Evolutionary conservation across 1,140 invertebrate genomes (phyloP).

Genomic region (Periplaneta americana): DNA sequence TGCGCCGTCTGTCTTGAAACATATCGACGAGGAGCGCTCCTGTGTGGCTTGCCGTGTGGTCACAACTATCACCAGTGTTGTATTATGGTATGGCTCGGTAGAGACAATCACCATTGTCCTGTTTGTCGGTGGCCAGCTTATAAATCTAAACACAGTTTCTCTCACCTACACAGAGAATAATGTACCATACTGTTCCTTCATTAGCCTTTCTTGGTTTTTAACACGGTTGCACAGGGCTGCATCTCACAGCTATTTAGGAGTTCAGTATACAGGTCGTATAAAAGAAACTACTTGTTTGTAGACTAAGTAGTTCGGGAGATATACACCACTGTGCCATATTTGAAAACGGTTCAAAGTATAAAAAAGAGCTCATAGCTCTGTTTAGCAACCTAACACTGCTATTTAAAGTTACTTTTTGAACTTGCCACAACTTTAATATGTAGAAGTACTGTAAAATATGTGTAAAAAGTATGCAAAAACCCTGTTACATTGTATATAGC

Average conservation of each 20-base stretch:
- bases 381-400: neutral
- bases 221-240: neutral
- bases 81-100: conserved; percentile 43
- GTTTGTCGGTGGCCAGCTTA: conserved; percentile 50
- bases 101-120: conserved; percentile 49
- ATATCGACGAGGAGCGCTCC: conserved; percentile 32
- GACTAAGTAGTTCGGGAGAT: neutral
- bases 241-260: too few species aligned
- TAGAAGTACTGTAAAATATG: too few species aligned
- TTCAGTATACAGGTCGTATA: neutral
- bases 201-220: neutral
- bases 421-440: neutral
- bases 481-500: neutral
- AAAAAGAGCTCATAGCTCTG: neutral
- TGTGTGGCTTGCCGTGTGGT: conserved; percentile 49
- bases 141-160: conserved; percentile 22
- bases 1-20: conserved; percentile 51
- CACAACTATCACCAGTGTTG: conserved; percentile 48
- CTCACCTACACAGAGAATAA: conserved; percentile 2
- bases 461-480: neutral
- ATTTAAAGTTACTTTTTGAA: neutral
- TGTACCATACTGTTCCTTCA: neutral
- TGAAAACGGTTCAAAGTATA: too few species aligned
- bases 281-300: neutral
- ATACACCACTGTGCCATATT: neutral